phyloP scores from a whole-genome alignment of 2,888 invertebrate species.

The Sericinus montela region DNA sequence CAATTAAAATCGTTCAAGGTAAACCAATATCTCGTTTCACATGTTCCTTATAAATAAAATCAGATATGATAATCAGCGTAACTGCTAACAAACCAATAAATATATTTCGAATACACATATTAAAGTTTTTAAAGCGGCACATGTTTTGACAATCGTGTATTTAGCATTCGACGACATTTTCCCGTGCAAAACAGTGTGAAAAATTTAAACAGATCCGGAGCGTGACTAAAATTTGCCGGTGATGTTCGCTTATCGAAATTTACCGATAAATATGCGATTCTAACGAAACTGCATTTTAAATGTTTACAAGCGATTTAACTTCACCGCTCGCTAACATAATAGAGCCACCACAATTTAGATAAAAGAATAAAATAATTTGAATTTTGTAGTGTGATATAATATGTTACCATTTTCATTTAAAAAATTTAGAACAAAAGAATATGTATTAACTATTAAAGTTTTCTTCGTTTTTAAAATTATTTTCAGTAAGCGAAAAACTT shows the following conservation, averaged over 20 bases:
- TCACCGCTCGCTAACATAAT: conserved; percentile 46
- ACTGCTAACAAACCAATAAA: too few relatives aligned
- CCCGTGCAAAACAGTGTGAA: conserved; percentile 40
- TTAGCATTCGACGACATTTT: conserved; percentile 39
- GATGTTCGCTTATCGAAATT: conserved; percentile 51
- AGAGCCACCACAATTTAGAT: neutral
- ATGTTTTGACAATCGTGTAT: conserved; percentile 22
- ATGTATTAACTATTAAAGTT: too few relatives aligned
- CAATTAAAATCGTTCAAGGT: too few relatives aligned
- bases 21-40: too few relatives aligned
- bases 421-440: too few relatives aligned
- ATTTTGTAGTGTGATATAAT: too few relatives aligned
- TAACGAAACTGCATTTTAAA: conserved; percentile 59
- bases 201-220: conserved; percentile 52
- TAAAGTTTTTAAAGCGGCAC: neutral
- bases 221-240: conserved; percentile 52
- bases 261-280: conserved; percentile 58
- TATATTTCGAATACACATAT: neutral
- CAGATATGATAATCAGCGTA: too few relatives aligned
- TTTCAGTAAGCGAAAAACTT: too few relatives aligned
- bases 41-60: too few relatives aligned
- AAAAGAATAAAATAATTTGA: too few relatives aligned
- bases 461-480: too few relatives aligned
- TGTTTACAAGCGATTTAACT: conserved; percentile 67
- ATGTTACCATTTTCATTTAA: too few relatives aligned